Conservation (phyloP, 2,888 invertebrate genomes). For the Epicampocera succincta region DNA sequence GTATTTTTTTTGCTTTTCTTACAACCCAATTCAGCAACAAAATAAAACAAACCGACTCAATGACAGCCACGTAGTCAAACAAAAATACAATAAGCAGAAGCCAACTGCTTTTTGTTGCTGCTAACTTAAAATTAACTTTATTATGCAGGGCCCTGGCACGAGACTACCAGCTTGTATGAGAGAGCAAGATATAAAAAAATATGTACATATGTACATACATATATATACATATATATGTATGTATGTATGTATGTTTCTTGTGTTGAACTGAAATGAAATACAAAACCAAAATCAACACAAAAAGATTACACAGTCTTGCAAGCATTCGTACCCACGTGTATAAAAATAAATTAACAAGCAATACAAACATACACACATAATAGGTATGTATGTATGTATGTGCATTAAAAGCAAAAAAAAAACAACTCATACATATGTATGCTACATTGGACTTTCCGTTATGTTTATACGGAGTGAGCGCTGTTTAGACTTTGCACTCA, state of each 20-base stretch:
- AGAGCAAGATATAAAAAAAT: constrained; percentile 27
- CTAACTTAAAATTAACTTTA: constrained; percentile 68
- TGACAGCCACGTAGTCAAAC: constrained; percentile 30
- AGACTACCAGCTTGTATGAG: constrained; percentile 66
- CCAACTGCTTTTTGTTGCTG: constrained; percentile 65
- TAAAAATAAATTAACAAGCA: too few relatives aligned
- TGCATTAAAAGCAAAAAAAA: constrained; percentile 19
- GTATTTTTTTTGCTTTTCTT: constrained; percentile 20
- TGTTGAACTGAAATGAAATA: constrained; percentile 44
- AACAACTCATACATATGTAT: too few relatives aligned
- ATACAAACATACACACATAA: not conserved
- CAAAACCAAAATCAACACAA: constrained; percentile 53
- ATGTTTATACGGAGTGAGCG: not conserved
- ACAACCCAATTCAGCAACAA: constrained; percentile 15
- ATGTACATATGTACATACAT: not conserved
- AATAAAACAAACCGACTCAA: constrained; percentile 18
- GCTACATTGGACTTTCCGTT: constrained; percentile 31
- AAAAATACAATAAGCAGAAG: constrained; percentile 63
- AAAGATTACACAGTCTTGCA: constrained; percentile 22
- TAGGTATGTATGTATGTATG: too few relatives aligned
- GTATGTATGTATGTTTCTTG: constrained; percentile 1
- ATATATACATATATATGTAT: too few relatives aligned
- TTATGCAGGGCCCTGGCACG: constrained; percentile 59
- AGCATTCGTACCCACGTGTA: not conserved
- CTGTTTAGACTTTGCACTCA: constrained; percentile 34